Conservation (phyloP, 1,140 invertebrate species). For the Aporrectodea caliginosa region DNA sequence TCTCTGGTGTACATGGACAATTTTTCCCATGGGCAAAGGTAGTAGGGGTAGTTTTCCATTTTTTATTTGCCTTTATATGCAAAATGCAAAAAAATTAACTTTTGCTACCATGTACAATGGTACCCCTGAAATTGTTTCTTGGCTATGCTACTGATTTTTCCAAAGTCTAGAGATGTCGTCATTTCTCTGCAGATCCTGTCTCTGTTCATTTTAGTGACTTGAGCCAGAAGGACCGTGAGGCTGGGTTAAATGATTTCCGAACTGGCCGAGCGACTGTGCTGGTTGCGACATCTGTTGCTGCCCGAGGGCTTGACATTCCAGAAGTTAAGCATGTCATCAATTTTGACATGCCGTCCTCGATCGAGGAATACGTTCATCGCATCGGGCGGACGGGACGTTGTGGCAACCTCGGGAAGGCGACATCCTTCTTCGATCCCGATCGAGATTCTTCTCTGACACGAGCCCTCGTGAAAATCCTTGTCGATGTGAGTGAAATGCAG, state of each 20-base stretch:
- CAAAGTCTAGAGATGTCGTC: too few relatives aligned
- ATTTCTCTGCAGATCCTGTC: too few relatives aligned
- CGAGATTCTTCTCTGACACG: slow-evolving; percentile 63
- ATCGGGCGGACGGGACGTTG: slow-evolving; percentile 93
- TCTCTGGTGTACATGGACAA: too few relatives aligned
- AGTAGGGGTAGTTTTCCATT: too few relatives aligned
- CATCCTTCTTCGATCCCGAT: slow-evolving; percentile 55
- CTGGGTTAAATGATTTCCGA: slow-evolving; percentile 86
- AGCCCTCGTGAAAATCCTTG: slow-evolving; percentile 69
- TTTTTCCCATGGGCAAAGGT: too few relatives aligned
- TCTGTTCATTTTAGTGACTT: slow-evolving; percentile 27
- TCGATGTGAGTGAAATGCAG: slow-evolving; percentile 51
- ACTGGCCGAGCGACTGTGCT: slow-evolving; percentile 87
- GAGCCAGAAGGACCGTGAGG: slow-evolving; percentile 85
- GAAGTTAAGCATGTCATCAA: slow-evolving; percentile 95
- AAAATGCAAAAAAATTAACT: too few relatives aligned
- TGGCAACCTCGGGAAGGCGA: slow-evolving; percentile 73
- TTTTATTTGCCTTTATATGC: too few relatives aligned
- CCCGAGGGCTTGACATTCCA: slow-evolving; percentile 94
- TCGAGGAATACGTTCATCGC: slow-evolving; percentile 92
- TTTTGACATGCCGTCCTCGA: slow-evolving; percentile 78
- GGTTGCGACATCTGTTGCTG: slow-evolving; percentile 93
- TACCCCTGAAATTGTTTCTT: too few relatives aligned
- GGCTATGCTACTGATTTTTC: too few relatives aligned
- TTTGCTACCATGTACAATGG: too few relatives aligned